Evolutionary conservation across 2,888 invertebrate genomes (phyloP).

Genomic region (Germaria angustata): DNA sequence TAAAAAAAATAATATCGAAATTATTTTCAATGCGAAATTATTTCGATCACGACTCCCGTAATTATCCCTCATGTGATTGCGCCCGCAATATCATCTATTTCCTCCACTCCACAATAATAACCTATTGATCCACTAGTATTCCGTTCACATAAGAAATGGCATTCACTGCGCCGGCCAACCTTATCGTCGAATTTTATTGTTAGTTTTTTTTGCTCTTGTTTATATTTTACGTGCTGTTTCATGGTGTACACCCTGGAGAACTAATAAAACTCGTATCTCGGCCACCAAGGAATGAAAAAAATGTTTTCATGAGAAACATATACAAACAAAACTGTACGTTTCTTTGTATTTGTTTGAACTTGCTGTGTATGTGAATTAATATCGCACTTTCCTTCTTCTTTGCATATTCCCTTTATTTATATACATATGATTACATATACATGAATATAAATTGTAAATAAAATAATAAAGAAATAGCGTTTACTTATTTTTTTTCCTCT

Average conservation of each 20-base stretch:
- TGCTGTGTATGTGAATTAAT: slow-evolving; percentile 43
- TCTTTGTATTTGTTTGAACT: neutral
- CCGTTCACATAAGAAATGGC: slow-evolving; percentile 19
- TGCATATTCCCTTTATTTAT: slow-evolving; percentile 6
- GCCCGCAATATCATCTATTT: too few relatives aligned
- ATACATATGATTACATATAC: neutral
- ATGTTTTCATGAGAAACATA: slow-evolving; percentile 34
- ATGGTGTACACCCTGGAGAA: slow-evolving; percentile 57
- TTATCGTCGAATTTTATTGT: slow-evolving; percentile 27
- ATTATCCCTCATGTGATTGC: too few relatives aligned
- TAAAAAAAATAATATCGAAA: too few relatives aligned
- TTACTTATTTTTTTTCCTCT: slow-evolving; percentile 3
- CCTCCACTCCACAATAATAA: too few relatives aligned
- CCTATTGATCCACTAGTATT: slow-evolving; percentile 7
- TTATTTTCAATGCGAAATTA: too few relatives aligned
- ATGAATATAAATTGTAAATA: slow-evolving; percentile 31
- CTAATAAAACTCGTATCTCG: slow-evolving; percentile 63
- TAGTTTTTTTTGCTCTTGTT: neutral
- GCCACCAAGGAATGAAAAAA: slow-evolving; percentile 54
- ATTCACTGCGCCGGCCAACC: slow-evolving; percentile 47
- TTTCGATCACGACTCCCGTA: too few relatives aligned
- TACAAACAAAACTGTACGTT: neutral
- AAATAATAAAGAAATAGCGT: slow-evolving; percentile 23
- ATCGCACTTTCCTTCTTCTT: too few relatives aligned
- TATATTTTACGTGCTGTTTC: neutral